Evolutionary conservation across 2,888 invertebrate species (phyloP), one percentile per base, ranked within the genome.

Genomic region (Lymantria monacha): DNA sequence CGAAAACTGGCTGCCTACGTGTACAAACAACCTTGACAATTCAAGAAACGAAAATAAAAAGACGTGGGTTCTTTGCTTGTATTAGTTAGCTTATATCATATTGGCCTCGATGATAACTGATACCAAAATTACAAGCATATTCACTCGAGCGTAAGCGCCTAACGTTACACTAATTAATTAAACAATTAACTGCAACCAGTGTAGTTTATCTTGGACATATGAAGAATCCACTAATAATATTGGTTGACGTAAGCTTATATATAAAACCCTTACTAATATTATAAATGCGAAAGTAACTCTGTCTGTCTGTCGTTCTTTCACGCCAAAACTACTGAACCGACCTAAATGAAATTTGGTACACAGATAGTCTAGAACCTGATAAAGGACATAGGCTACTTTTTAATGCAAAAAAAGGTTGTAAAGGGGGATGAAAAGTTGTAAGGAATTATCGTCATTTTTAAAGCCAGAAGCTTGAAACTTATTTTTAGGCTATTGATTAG

Each of bases 1-100:
- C 42, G 53, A 56, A 61, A 53, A 65, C 62, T 44, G 44, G 37
- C 62, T 51, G 30, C 66, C 69, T 46, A 66, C 69, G 53, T 58
- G 53, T 45, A 47, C 42, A 9, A 12, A 40, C 41, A 60, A 48
- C 66, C 66, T 66, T 66, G 69, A 51, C 55, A 57, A 49, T 55
- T 48, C 46, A 51, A 59, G 55, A 61, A 64, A 53, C 48, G 46
- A 53, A 60, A 48, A 49, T 36, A 45, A 55, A 57, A 55, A 50
- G 53, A 36, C 49, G 51, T 53, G 46, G 46, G 46, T 15, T 42
- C 40, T 11, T 41, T 40, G 15, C 15, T 30, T 44, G 46, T 42
- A 30, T 37, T 42, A 13, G 37, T 42, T 48, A 48, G 48, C 52
- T 52, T 48, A 46, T 42, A 38, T 33, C 15, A 31, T 40, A 43